phyloP scores from a whole-genome alignment of 2,888 invertebrate genomes.

The Cryptocephalus moraei region DNA sequence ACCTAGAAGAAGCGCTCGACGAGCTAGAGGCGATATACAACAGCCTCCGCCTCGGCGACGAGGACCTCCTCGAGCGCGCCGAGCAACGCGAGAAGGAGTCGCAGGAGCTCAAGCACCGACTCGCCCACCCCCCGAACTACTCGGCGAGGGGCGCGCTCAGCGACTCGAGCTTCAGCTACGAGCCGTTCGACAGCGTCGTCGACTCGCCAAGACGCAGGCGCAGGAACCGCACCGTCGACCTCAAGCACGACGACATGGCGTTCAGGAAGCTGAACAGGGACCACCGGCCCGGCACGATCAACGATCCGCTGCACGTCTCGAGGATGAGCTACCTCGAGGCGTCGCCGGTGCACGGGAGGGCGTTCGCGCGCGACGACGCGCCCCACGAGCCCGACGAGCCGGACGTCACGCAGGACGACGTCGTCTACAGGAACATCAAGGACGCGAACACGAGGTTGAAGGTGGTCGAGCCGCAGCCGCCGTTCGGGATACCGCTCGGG shows the following conservation, averaged over 20 bases:
- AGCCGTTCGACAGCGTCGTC: slow-evolving; percentile 30
- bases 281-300: slow-evolving; percentile 38
- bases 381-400: slow-evolving; percentile 47
- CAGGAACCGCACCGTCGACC: slow-evolving; percentile 49
- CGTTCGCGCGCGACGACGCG: slow-evolving; percentile 41
- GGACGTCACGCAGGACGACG: slow-evolving; percentile 74
- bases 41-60: slow-evolving; percentile 74
- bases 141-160: slow-evolving; percentile 31
- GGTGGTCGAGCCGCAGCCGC: slow-evolving; percentile 73
- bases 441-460: slow-evolving; percentile 64
- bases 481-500: slow-evolving; percentile 82
- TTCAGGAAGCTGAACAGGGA: slow-evolving; percentile 60
- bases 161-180: slow-evolving; percentile 36
- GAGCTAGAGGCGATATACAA: slow-evolving; percentile 88
- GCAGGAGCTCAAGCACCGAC: slow-evolving; percentile 20
- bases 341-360: slow-evolving; percentile 54
- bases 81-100: slow-evolving; percentile 55
- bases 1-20: slow-evolving; percentile 78
- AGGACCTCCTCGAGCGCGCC: slow-evolving; percentile 69
- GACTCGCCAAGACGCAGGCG: slow-evolving; percentile 28
- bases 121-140: slow-evolving; percentile 13
- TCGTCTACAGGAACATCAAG: slow-evolving; percentile 70
- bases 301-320: slow-evolving; percentile 39
- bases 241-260: slow-evolving; percentile 71
- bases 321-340: slow-evolving; percentile 58